Base-by-base conservation (phyloP, 1,140 invertebrate genomes). In the Drosophila teissieri region DNA sequence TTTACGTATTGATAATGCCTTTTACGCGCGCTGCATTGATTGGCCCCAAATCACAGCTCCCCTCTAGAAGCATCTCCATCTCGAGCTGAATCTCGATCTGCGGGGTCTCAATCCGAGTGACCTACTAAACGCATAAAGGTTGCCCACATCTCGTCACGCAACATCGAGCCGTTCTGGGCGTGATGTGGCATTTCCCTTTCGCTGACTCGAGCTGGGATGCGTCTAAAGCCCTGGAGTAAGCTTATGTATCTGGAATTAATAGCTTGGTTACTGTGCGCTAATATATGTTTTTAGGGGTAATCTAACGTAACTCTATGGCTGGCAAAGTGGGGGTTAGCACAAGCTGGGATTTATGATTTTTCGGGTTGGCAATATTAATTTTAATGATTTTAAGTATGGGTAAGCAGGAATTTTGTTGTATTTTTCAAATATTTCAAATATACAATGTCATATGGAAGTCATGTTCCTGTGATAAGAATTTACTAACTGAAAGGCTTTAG, bases 171-270 rank as follows among this genome's bases (percentile, higher is more conserved):
- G 79, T 64, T 78, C 83, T 88, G 75, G 83, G 70, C 83, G 70
- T 86, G 83, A 81, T 88, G 39, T 39, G 62, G 79, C 83, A 83
- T 86, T 86, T 86, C 82, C 82, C 83, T 86, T 86, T 86, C 83
- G 60, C 76, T 37, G 19, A 39, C 24, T 51, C 36, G 39, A 36
- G 40, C 19, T 68, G 37, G 24, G 46, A 52, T 68, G 45, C 39
- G 15, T 19, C 22, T 34, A n/a, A 7, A 22, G 15, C 24, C 36
- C 2, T n/a, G 5, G 12, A 42, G 44, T 14, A 52, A 15, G 36
- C 42, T 17, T 31, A 11, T 39, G 49, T 52, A n/a, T 24, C 40
- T 39, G 39, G 34, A 24, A 27, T 57, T 76, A 76, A 53, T 54
- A 40, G 70, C 19, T 73, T 11, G 39, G 37, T 49, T 58, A 60